Percentiles rank a stretch among this genome's conserved stretches.
Conservation (phyloP, 2,113 vertebrate genomes). For the Coregonus clupeaformis region DNA sequence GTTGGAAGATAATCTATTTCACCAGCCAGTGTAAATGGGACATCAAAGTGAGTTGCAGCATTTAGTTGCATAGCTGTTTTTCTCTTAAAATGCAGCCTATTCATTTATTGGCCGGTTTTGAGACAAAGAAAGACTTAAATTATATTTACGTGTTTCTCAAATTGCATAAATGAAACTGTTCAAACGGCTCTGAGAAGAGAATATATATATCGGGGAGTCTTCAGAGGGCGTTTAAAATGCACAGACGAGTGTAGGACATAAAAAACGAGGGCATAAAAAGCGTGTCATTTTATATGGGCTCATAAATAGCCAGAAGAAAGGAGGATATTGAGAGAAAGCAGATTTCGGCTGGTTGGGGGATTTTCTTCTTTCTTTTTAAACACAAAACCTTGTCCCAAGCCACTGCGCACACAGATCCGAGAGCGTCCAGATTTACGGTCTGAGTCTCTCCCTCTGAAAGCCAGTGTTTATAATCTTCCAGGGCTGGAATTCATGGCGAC, state of each 20-base stretch:
- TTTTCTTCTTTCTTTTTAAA: constrained; percentile 27
- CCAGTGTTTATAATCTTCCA: constrained; percentile 33
- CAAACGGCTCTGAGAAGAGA: constrained; percentile 41
- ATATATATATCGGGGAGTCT: constrained; percentile 32
- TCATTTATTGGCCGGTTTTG: background rate
- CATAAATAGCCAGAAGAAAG: constrained; percentile 49
- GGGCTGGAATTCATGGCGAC: constrained; percentile 23
- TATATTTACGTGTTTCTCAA: constrained; percentile 32
- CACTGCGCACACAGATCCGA: constrained; percentile 25
- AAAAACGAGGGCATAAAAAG: constrained; percentile 52
- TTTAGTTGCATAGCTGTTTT: constrained; percentile 15
- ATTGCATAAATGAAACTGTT: constrained; percentile 35
- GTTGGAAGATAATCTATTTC: background rate
- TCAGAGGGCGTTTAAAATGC: constrained; percentile 43
- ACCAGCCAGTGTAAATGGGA: constrained; percentile 29
- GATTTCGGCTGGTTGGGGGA: constrained; percentile 28
- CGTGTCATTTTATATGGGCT: constrained; percentile 46
- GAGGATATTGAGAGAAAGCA: constrained; percentile 21
- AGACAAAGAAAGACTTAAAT: constrained; percentile 33
- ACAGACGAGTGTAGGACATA: constrained; percentile 28
- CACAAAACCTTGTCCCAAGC: constrained; percentile 40
- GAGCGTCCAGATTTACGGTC: constrained; percentile 51
- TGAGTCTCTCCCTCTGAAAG: constrained; percentile 18
- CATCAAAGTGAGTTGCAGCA: constrained; percentile 23
- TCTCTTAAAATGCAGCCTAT: constrained; percentile 13